Conservation (phyloP, 2,888 invertebrate species). For the Heterodera filipjevi region DNA sequence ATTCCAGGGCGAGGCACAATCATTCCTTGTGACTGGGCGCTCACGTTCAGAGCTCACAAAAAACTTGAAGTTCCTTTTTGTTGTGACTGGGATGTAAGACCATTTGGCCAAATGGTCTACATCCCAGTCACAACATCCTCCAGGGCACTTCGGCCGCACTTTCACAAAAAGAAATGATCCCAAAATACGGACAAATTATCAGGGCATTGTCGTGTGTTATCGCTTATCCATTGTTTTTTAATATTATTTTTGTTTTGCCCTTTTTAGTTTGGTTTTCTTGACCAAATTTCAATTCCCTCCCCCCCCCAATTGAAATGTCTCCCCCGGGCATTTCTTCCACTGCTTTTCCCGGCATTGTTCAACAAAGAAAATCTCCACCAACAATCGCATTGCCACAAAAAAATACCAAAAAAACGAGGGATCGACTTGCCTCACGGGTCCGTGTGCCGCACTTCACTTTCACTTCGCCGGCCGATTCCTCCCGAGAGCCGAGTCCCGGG, state of each 20-base stretch:
- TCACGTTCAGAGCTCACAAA: too few relatives aligned
- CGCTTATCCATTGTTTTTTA: too few relatives aligned
- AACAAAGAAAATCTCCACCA: slow-evolving; percentile 1
- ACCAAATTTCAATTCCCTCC: neutral
- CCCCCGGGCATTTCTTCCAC: neutral
- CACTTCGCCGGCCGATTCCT: slow-evolving; percentile 21
- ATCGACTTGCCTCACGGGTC: neutral
- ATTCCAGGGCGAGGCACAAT: too few relatives aligned
- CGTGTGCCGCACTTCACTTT: slow-evolving; percentile 24
- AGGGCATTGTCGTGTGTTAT: too few relatives aligned
- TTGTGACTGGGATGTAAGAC: too few relatives aligned
- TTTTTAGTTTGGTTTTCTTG: neutral
- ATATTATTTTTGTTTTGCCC: too few relatives aligned
- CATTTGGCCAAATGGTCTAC: too few relatives aligned
- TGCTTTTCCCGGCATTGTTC: neutral
- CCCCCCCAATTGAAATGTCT: neutral
- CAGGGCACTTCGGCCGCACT: neutral
- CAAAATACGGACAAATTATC: too few relatives aligned
- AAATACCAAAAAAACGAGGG: neutral
- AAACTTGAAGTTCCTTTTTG: too few relatives aligned
- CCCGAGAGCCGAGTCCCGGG: slow-evolving; percentile 14
- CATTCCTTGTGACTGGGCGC: too few relatives aligned
- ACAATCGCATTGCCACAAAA: neutral
- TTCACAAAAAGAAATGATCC: neutral
- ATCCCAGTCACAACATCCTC: too few relatives aligned